Conservation (phyloP, 2,113 vertebrate genomes). For the Forbesichthys papilliferus region DNA sequence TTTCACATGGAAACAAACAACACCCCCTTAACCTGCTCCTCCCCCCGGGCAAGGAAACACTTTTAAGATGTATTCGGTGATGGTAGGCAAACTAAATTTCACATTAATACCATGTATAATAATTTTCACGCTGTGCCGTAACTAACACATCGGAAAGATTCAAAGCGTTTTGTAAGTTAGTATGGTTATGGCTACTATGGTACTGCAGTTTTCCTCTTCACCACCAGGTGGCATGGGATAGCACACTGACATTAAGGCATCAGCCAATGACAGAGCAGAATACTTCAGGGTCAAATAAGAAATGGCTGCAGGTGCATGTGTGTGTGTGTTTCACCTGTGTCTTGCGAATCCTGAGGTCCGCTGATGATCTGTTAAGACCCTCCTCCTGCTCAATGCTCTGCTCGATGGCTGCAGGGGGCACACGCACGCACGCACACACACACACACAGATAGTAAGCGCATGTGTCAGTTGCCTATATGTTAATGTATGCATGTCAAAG, state of each 20-base stretch:
- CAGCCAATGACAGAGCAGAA: slow-evolving; percentile 11
- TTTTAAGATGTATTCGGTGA: too few species aligned
- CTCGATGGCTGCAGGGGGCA: slow-evolving; percentile 83
- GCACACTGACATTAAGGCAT: neutral
- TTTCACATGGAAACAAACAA: too few species aligned
- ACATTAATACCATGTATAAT: too few species aligned
- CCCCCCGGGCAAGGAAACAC: too few species aligned
- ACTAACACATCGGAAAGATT: too few species aligned
- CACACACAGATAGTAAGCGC: neutral
- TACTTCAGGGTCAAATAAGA: slow-evolving; percentile 7
- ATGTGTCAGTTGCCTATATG: neutral
- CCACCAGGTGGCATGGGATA: slow-evolving; percentile 2
- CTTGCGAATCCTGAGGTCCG: slow-evolving; percentile 93
- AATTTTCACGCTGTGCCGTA: too few species aligned
- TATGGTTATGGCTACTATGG: too few species aligned
- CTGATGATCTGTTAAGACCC: slow-evolving; percentile 92
- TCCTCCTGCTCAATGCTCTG: slow-evolving; percentile 95
- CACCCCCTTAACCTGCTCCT: too few species aligned
- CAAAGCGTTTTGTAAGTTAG: too few species aligned
- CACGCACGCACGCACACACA: neutral
- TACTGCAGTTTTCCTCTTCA: neutral
- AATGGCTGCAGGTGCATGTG: neutral
- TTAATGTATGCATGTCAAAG: too few species aligned
- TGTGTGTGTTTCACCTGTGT: slow-evolving; percentile 82
- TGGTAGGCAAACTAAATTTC: too few species aligned